A percentile compares a stretch with the other conserved stretches of the same genome.
phyloP scores from a whole-genome alignment of 2,797 vertebrate genomes.

The Macropodus opercularis region DNA sequence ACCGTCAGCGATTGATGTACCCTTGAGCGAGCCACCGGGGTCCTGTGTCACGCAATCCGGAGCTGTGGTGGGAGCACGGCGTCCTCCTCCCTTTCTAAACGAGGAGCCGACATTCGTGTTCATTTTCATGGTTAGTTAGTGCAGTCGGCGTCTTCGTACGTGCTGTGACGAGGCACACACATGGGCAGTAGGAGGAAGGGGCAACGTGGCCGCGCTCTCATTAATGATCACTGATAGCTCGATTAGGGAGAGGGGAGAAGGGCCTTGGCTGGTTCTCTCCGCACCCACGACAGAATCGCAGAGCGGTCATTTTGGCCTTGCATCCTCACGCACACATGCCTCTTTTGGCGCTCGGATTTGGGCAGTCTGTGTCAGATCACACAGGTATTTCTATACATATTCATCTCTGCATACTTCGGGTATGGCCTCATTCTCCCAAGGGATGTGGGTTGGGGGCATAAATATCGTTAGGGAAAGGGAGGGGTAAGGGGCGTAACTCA shows the following conservation, averaged over 20 bases:
- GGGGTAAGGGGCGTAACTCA: slow-evolving; percentile 35
- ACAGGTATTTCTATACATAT: slow-evolving; percentile 46
- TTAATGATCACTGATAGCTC: slow-evolving; percentile 72
- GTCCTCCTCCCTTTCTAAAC: slow-evolving; percentile 41
- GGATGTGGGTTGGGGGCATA: slow-evolving; percentile 31
- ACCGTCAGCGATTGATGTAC: slow-evolving; percentile 81
- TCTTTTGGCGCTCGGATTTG: slow-evolving; percentile 14
- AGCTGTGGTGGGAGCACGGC: slow-evolving; percentile 5
- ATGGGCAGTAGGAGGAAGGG: slow-evolving; percentile 38
- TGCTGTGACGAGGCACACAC: slow-evolving; percentile 22
- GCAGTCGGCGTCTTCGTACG: slow-evolving; percentile 28
- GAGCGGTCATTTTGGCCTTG: slow-evolving; percentile 11
- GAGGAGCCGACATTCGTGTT: slow-evolving; percentile 31
- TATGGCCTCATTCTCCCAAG: slow-evolving; percentile 55
- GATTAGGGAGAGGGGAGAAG: slow-evolving; percentile 53
- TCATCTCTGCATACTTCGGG: slow-evolving; percentile 49
- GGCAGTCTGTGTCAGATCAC: slow-evolving; percentile 35
- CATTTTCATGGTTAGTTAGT: slow-evolving; percentile 47
- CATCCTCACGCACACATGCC: not conserved
- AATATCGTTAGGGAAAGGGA: slow-evolving; percentile 23
- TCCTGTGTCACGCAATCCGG: slow-evolving; percentile 65
- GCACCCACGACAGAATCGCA: slow-evolving; percentile 36
- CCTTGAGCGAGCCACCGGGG: slow-evolving; percentile 62
- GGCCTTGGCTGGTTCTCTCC: slow-evolving; percentile 44
- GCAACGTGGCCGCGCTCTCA: slow-evolving; percentile 55